Evolutionary conservation across 2,888 invertebrate species (phyloP).

Genomic region (Eupelmus urozonus): DNA sequence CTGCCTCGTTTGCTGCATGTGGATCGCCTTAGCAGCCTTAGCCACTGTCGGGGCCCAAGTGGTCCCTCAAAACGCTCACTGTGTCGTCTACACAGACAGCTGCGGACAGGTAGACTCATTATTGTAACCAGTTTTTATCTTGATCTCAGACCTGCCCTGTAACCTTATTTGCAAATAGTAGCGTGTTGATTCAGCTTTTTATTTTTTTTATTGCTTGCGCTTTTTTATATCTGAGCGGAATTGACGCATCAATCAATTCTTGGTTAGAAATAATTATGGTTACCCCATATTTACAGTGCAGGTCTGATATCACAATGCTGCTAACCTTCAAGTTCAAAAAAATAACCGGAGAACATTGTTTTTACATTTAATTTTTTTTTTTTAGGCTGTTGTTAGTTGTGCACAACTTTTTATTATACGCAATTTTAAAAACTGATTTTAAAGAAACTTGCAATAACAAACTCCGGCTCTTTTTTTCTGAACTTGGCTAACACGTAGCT

Average conservation of each 20-base stretch:
- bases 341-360: constrained; percentile 61
- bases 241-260: constrained; percentile 24
- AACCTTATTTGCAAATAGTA: constrained; percentile 43
- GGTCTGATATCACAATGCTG: constrained; percentile 75
- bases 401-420: neutral
- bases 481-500: constrained; percentile 78
- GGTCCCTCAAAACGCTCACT: constrained; percentile 93
- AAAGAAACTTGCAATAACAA: neutral
- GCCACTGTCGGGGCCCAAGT: constrained; percentile 82
- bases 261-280: constrained; percentile 5
- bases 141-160: constrained; percentile 73
- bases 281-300: constrained; percentile 64
- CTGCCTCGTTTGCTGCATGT: constrained; percentile 81
- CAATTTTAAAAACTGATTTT: neutral
- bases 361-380: constrained; percentile 3
- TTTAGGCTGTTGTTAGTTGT: neutral
- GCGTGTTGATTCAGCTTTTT: constrained; percentile 30
- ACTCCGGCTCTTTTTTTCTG: constrained; percentile 66
- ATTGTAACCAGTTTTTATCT: constrained; percentile 78
- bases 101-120: constrained; percentile 91
- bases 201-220: constrained; percentile 33
- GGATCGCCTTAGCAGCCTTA: constrained; percentile 79
- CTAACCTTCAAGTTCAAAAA: constrained; percentile 75
- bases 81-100: constrained; percentile 96
- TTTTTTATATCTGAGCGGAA: constrained; percentile 13